phyloP scores from a whole-genome alignment of 2,888 invertebrate species.

The Megastigmus dorsalis region DNA sequence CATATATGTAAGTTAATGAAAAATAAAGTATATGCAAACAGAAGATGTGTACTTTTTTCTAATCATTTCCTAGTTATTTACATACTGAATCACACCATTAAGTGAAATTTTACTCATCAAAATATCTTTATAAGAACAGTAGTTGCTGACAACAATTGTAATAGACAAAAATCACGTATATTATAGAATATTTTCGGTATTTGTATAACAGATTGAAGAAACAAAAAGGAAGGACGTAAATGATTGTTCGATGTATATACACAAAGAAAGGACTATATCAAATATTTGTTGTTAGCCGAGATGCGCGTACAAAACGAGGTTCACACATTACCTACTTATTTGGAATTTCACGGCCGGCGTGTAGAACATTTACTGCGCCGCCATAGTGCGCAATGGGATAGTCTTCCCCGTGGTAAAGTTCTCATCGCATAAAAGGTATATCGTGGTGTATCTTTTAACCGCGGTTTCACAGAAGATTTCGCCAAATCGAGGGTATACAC shows the following conservation, averaged over 20 bases:
- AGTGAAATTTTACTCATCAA: no score
- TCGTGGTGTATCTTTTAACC: constrained; percentile 9
- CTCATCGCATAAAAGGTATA: constrained; percentile 20
- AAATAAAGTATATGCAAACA: no score
- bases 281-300: constrained; percentile 18
- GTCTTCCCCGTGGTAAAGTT: constrained; percentile 29
- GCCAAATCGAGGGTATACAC: constrained; percentile 30
- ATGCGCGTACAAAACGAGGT: constrained; percentile 21
- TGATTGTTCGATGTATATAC: background rate
- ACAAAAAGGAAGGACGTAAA: background rate
- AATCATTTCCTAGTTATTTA: no score
- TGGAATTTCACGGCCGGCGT: constrained; percentile 43
- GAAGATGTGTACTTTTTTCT: no score
- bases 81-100: no score
- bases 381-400: background rate
- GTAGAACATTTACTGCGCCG: constrained; percentile 20
- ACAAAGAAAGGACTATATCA: background rate
- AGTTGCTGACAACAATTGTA: no score
- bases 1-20: no score
- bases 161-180: no score
- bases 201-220: no score
- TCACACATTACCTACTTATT: constrained; percentile 51
- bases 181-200: no score
- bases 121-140: no score
- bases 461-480: constrained; percentile 7